These are phyloP conservation scores for Rhopalosiphum nymphaeae DNA, from an alignment of 2,888 invertebrate genomes.

Conservation along the genomic window DNA sequence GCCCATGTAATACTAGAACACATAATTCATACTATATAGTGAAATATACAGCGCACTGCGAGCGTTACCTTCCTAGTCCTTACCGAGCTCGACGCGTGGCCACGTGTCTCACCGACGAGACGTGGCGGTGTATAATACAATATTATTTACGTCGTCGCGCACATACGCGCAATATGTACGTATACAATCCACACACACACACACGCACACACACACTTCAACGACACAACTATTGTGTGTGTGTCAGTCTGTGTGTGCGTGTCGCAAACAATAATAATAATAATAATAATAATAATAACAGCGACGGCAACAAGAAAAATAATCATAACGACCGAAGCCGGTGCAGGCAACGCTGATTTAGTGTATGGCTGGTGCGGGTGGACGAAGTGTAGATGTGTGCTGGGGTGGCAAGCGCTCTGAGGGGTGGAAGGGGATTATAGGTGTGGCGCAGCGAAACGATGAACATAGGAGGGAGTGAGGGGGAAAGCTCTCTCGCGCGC, in stretches of 20 bases:
- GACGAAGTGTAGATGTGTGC: not conserved
- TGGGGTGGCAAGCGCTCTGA: not conserved
- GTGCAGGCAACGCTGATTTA: conserved; percentile 53
- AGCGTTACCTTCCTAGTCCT: not conserved
- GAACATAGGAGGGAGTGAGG: not conserved
- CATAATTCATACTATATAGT: not conserved
- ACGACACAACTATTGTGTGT: not conserved
- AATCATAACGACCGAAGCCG: conserved; percentile 50
- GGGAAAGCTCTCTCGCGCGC: conserved; percentile 33
- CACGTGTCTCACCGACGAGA: not conserved
- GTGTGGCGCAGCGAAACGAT: not conserved
- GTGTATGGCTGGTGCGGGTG: not conserved
- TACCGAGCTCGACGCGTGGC: not conserved
- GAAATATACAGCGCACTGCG: not conserved
- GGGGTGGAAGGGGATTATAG: conserved; percentile 37
- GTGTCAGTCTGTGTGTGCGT: not conserved
- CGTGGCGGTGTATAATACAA: not conserved
- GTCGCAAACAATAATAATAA: not conserved
- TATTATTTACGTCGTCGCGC: not conserved
- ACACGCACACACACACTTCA: not conserved
- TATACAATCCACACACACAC: not conserved
- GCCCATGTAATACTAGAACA: not conserved
- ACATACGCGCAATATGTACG: conserved; percentile 6
- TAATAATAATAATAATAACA: conserved; percentile 39
- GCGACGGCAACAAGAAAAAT: conserved; percentile 49